Evolutionary conservation across 1,140 invertebrate genomes (phyloP).

Genomic region (Danaus plexippus): DNA sequence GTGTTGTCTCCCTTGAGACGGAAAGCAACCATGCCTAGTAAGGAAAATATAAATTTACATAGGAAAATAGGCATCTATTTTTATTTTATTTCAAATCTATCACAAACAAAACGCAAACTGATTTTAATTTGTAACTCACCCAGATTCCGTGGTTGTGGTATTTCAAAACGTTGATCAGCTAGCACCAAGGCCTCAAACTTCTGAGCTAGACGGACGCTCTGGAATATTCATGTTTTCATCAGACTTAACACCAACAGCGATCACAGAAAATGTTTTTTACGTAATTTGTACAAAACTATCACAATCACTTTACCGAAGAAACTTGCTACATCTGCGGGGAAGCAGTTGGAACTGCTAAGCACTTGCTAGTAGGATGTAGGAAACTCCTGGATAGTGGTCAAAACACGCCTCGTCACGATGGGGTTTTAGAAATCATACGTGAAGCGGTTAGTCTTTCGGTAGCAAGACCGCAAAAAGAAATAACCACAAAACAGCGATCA

Average conservation of each 20-base stretch:
- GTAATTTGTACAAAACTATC: not conserved
- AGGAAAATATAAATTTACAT: not conserved
- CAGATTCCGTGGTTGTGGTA: conserved; percentile 89
- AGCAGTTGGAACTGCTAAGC: too few species aligned
- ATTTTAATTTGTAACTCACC: conserved; percentile 42
- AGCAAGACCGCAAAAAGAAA: too few species aligned
- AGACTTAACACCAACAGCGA: too few species aligned
- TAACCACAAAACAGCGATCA: too few species aligned
- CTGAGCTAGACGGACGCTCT: conserved; percentile 87
- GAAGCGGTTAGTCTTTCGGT: too few species aligned
- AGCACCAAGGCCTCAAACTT: conserved; percentile 90
- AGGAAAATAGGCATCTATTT: too few species aligned
- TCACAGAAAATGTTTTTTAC: not conserved
- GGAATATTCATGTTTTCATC: conserved; percentile 15
- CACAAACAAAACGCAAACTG: not conserved
- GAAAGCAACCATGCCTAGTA: conserved; percentile 91
- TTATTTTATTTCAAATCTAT: not conserved
- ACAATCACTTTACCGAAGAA: too few species aligned
- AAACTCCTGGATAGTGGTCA: too few species aligned
- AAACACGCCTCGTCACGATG: too few species aligned
- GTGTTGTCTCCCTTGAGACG: conserved; percentile 88
- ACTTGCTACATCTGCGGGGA: too few species aligned
- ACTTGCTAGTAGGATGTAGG: too few species aligned
- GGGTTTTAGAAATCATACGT: too few species aligned
- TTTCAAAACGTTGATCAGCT: conserved; percentile 89